Evolutionary conservation across 2,797 vertebrate genomes (phyloP).

Genomic region (Sparus aurata): DNA sequence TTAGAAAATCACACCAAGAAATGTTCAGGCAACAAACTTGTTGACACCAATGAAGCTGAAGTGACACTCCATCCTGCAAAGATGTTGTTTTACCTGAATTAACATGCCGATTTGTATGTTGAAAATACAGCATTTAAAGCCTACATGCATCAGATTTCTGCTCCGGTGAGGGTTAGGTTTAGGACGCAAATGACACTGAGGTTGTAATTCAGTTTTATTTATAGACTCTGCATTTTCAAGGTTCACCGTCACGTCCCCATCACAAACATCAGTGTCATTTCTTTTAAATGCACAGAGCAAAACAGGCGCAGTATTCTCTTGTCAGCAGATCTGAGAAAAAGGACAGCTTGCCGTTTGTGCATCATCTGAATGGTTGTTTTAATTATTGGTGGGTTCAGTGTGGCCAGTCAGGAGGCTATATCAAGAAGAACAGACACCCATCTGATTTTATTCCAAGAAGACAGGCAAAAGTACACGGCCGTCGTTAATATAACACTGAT

Average conservation of each 20-base stretch:
- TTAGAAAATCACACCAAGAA: constrained; percentile 3
- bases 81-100: constrained; percentile 11
- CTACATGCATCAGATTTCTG: background rate
- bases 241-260: background rate
- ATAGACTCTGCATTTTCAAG: constrained; percentile 12
- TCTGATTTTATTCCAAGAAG: constrained; percentile 79
- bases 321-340: constrained; percentile 27
- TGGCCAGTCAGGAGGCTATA: constrained; percentile 67
- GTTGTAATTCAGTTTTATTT: constrained; percentile 30
- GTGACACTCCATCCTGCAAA: constrained; percentile 7
- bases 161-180: constrained; percentile 12
- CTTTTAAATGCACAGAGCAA: background rate
- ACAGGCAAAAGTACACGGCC: constrained; percentile 72
- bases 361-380: constrained; percentile 48
- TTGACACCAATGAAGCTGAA: background rate
- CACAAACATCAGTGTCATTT: constrained; percentile 12
- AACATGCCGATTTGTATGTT: background rate
- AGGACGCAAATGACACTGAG: constrained; percentile 1
- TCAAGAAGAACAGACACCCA: constrained; percentile 79
- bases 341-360: constrained; percentile 29
- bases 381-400: constrained; percentile 51
- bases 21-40: constrained; percentile 11
- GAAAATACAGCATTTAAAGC: background rate
- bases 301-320: constrained; percentile 8
- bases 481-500: constrained; percentile 81